Conservation (phyloP, 2,888 invertebrate species). For the Metallyticus violacea region DNA sequence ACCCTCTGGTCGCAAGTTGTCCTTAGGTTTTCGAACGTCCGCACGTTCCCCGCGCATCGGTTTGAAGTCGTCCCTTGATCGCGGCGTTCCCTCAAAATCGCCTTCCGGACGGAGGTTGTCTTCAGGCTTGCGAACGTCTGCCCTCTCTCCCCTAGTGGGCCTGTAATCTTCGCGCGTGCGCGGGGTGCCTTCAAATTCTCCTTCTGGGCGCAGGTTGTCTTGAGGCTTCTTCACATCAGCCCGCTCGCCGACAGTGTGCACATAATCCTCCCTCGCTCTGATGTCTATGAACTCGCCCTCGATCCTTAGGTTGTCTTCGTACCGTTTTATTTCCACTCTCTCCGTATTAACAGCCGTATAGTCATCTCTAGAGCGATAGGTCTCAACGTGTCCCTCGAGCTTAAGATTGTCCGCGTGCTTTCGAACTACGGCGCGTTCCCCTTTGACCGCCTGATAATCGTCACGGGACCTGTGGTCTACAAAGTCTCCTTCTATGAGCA, state of each 20-base stretch:
- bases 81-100: slow-evolving; percentile 51
- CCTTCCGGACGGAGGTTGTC: slow-evolving; percentile 62
- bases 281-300: slow-evolving; percentile 40
- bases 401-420: slow-evolving; percentile 57
- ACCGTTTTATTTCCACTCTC: slow-evolving; percentile 48
- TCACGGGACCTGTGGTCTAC: slow-evolving; percentile 39
- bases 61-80: slow-evolving; percentile 43
- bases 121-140: slow-evolving; percentile 51
- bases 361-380: slow-evolving; percentile 53
- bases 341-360: slow-evolving; percentile 51
- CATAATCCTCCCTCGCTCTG: slow-evolving; percentile 34
- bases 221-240: slow-evolving; percentile 59
- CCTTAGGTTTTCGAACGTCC: slow-evolving; percentile 60
- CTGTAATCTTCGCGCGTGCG: slow-evolving; percentile 47
- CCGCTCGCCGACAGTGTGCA: slow-evolving; percentile 52
- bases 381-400: slow-evolving; percentile 49
- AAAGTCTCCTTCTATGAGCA: slow-evolving; percentile 42
- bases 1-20: slow-evolving; percentile 59
- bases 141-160: too few relatives aligned
- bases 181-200: slow-evolving; percentile 47
- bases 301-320: slow-evolving; percentile 40
- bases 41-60: slow-evolving; percentile 61
- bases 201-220: slow-evolving; percentile 53
- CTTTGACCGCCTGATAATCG: slow-evolving; percentile 38
- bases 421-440: slow-evolving; percentile 46